Conservation (phyloP, 2,888 invertebrate genomes). For the Heliconius sara region DNA sequence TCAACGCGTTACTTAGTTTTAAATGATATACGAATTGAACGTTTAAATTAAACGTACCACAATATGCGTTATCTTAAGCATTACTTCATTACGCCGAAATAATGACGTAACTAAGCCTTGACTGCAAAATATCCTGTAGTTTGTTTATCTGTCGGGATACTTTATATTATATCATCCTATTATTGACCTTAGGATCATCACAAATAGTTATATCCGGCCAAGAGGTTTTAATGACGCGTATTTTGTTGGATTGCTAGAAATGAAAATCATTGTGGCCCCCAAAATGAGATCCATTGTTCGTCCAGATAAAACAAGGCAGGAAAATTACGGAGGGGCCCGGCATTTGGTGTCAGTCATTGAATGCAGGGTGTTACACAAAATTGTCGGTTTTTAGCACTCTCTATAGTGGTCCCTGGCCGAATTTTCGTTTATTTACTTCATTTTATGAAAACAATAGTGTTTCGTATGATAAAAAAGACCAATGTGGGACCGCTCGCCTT, state of each 20-base stretch:
- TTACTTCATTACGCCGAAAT: background rate
- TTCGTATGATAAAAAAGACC: slow-evolving; percentile 19
- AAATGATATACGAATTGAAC: background rate
- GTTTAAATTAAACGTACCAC: background rate
- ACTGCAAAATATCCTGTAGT: slow-evolving; percentile 3
- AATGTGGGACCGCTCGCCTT: background rate
- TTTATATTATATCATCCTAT: background rate
- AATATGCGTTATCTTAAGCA: background rate
- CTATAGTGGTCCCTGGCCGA: slow-evolving; percentile 23
- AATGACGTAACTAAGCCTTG: background rate
- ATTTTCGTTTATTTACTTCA: slow-evolving; percentile 34
- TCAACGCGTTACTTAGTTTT: no score
- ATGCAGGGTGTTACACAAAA: slow-evolving; percentile 67
- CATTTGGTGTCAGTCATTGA: slow-evolving; percentile 70
- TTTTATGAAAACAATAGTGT: slow-evolving; percentile 36
- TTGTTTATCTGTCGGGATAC: slow-evolving; percentile 9
- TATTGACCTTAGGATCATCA: slow-evolving; percentile 39
- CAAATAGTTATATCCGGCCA: slow-evolving; percentile 49
- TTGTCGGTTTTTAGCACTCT: slow-evolving; percentile 57
- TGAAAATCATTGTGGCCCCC: slow-evolving; percentile 75
- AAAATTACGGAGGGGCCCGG: slow-evolving; percentile 72
- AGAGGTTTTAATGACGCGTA: slow-evolving; percentile 72
- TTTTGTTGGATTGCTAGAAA: slow-evolving; percentile 73
- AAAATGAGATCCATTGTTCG: slow-evolving; percentile 79
- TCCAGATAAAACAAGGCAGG: slow-evolving; percentile 77